These are phyloP conservation scores for Amiota communis DNA, from an alignment of 2,888 invertebrate genomes.

Conservation along the genomic window DNA sequence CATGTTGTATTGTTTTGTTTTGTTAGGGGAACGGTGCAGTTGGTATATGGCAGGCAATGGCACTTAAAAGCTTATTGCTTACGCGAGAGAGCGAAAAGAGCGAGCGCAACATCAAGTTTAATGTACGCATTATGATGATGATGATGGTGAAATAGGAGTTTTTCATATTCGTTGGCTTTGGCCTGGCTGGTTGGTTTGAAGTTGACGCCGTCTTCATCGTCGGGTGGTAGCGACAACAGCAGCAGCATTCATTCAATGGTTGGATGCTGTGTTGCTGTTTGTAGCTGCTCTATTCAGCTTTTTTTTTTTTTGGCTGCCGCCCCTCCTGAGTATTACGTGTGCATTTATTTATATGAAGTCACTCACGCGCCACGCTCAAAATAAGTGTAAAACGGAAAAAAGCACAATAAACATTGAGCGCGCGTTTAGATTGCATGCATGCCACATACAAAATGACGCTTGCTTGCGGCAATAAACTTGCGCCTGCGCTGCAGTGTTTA, in stretches of 20 bases:
- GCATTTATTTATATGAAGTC: conserved; percentile 7
- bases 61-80: conserved; percentile 7
- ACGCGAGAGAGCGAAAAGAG: conserved; percentile 12
- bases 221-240: too few species aligned
- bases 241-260: too few species aligned
- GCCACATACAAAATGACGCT: too few species aligned
- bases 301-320: too few species aligned
- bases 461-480: conserved; percentile 18
- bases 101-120: conserved; percentile 44
- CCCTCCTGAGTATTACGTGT: background rate
- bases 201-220: too few species aligned
- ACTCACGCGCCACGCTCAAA: too few species aligned
- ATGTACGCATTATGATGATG: conserved; percentile 44
- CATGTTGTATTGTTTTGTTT: background rate
- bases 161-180: background rate
- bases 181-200: background rate
- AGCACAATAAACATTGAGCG: too few species aligned
- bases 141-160: conserved; percentile 34
- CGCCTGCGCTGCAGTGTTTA: conserved; percentile 42
- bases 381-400: too few species aligned
- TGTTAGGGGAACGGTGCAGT: conserved; percentile 3
- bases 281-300: too few species aligned
- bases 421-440: too few species aligned
- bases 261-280: conserved; percentile 7
- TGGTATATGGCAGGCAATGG: conserved; percentile 4